A percentile compares a stretch with the other conserved stretches of the same genome.
phyloP scores from a whole-genome alignment of 1,140 invertebrate species.

The Hylaeus anthracinus region DNA sequence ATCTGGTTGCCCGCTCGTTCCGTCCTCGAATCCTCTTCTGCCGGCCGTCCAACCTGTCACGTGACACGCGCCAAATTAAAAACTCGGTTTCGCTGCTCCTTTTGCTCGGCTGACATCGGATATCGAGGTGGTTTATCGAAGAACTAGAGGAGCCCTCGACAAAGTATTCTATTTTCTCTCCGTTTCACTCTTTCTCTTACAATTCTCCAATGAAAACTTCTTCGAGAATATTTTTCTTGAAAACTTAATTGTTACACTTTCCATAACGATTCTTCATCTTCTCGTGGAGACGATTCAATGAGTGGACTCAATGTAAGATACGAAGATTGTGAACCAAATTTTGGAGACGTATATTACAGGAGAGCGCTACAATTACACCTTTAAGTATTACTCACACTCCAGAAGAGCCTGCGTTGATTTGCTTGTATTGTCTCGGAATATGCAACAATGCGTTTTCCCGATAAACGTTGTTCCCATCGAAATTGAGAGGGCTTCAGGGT shows the following conservation, averaged over 20 bases:
- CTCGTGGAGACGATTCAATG: no score
- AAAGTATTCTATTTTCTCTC: background rate
- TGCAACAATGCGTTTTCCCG: no score
- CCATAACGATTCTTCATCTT: no score
- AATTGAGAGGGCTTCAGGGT: background rate
- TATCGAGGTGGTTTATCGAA: conserved; percentile 57
- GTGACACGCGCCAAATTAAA: conserved; percentile 80
- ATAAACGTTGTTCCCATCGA: no score
- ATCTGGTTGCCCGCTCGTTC: conserved; percentile 74
- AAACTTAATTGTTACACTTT: background rate
- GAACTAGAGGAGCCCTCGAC: background rate
- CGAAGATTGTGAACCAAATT: no score
- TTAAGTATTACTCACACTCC: no score
- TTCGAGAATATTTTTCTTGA: background rate
- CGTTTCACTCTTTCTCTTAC: background rate
- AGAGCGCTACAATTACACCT: no score
- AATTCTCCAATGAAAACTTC: background rate
- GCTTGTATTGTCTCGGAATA: no score
- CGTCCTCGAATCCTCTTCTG: conserved; percentile 55
- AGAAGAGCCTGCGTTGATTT: no score
- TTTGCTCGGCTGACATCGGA: conserved; percentile 65
- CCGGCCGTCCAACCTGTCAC: conserved; percentile 72
- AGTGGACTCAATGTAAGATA: no score
- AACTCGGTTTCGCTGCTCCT: conserved; percentile 77
- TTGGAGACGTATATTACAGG: no score